A percentile compares a stretch with the other conserved stretches of the same genome.
Conservation (phyloP, 2,888 invertebrate species). For the Tuberolachnus salignus region DNA sequence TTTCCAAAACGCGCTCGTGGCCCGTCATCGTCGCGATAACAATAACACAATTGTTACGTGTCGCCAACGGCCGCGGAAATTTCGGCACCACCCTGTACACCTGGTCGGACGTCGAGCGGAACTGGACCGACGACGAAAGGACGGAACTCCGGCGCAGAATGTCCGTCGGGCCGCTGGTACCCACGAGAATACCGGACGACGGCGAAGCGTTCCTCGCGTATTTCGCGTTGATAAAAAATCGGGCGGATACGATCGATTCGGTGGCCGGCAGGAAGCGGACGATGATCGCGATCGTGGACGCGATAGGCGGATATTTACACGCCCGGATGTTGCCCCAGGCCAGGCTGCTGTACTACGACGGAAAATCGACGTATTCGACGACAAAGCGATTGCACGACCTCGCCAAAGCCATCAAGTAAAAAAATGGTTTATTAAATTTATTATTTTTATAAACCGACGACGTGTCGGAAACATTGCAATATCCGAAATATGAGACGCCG, state of each 20-base stretch:
- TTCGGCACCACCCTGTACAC: not conserved
- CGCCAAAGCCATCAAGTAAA: slow-evolving; percentile 15
- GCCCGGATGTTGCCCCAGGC: not conserved
- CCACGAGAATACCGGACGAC: not conserved
- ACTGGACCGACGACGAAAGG: not conserved
- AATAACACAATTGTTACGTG: too few relatives aligned
- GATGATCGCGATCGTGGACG: not conserved
- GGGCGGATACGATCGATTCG: not conserved
- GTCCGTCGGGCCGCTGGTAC: slow-evolving; percentile 1
- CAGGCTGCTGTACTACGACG: not conserved
- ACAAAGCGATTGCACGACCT: slow-evolving; percentile 1
- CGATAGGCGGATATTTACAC: not conserved
- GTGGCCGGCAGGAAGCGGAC: not conserved
- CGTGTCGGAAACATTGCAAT: too few relatives aligned
- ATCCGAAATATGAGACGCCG: too few relatives aligned
- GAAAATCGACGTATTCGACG: not conserved
- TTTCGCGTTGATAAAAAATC: not conserved
- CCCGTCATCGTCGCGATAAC: too few relatives aligned
- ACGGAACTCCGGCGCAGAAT: not conserved
- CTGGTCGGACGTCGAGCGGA: not conserved
- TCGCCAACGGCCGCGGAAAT: too few relatives aligned
- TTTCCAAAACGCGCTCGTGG: too few relatives aligned
- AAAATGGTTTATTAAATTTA: not conserved
- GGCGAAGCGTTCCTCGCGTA: not conserved
- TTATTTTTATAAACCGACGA: too few relatives aligned